Percentiles rank a stretch among this genome's conserved stretches.
Evolutionary conservation across 1,140 invertebrate species (phyloP).

Genomic region (Triops cancriformis): DNA sequence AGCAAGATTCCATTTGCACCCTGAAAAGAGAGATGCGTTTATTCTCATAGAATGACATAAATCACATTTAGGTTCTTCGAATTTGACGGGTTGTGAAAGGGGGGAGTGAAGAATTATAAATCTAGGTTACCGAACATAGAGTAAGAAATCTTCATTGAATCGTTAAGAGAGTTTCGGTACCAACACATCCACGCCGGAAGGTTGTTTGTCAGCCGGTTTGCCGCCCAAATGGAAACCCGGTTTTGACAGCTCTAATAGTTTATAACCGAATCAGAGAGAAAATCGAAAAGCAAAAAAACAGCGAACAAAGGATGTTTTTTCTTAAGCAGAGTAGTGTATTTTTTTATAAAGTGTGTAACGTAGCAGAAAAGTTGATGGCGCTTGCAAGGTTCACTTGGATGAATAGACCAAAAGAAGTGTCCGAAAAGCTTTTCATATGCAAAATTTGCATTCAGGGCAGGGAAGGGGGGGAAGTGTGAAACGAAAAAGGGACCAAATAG

Average conservation of each 20-base stretch:
- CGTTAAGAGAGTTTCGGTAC: not conserved
- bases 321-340: not conserved
- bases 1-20: no score
- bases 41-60: no score
- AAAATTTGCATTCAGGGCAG: conserved; percentile 8
- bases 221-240: not conserved
- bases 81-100: no score
- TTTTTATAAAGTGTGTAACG: not conserved
- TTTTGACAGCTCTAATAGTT: not conserved
- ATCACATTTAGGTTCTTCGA: no score
- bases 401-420: not conserved
- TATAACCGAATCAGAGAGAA: not conserved
- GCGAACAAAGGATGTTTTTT: not conserved
- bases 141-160: not conserved
- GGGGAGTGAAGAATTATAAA: no score
- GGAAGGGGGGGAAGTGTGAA: conserved; percentile 15
- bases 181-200: conserved; percentile 3
- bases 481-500: not conserved
- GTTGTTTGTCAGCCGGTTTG: not conserved
- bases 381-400: not conserved
- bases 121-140: not conserved
- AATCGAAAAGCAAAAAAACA: not conserved
- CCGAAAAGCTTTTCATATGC: not conserved
- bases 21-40: no score
- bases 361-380: conserved; percentile 9